These are phyloP conservation scores for Hetaerina titia DNA, from an alignment of 2,888 invertebrate species.

Conservation along the genomic window DNA sequence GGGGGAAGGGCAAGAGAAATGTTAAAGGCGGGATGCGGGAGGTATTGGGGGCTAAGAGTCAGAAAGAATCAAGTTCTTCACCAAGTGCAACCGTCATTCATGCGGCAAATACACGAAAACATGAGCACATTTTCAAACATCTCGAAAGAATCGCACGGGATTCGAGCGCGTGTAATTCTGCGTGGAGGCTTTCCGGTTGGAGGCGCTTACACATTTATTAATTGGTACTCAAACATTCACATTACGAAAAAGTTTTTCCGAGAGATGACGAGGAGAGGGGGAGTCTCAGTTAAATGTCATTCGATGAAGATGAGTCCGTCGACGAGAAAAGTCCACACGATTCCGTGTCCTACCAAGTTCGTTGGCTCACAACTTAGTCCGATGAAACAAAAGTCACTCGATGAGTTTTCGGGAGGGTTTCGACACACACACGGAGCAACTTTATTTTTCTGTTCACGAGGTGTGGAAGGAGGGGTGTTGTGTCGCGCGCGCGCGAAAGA, in stretches of 20 bases:
- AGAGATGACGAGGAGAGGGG: neutral
- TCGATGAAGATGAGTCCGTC: neutral
- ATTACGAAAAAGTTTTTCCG: neutral
- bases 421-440: neutral
- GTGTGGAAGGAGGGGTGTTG: neutral
- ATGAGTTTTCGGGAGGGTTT: neutral
- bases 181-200: neutral
- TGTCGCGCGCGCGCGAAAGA: slow-evolving; percentile 19
- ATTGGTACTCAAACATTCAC: neutral
- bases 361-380: neutral
- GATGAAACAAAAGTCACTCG: neutral
- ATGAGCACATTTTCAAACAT: neutral
- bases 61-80: neutral
- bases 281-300: neutral
- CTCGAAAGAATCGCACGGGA: neutral
- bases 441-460: neutral
- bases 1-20: neutral
- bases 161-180: neutral
- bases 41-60: neutral
- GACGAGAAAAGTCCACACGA: neutral
- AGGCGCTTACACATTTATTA: neutral
- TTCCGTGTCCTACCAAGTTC: neutral
- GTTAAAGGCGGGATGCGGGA: neutral
- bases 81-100: neutral
- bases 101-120: slow-evolving; percentile 30